Percentiles rank a stretch among this genome's conserved stretches.
Evolutionary conservation across 2,888 invertebrate genomes (phyloP).

Genomic region (Rhagonycha lutea): DNA sequence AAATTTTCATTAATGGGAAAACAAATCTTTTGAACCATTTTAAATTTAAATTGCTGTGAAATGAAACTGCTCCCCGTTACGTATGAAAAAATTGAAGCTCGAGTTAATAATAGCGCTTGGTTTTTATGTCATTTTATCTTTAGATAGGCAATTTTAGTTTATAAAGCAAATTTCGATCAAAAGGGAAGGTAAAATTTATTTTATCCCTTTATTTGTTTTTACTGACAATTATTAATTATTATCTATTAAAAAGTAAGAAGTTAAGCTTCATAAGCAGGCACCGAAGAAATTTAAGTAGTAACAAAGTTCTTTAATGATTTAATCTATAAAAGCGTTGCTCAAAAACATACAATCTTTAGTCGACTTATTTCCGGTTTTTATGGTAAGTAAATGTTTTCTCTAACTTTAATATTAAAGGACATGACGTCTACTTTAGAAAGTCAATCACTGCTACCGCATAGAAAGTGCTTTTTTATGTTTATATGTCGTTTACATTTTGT

Average conservation of each 20-base stretch:
- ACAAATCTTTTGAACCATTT: slow-evolving; percentile 6
- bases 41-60: slow-evolving; percentile 18
- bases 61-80: slow-evolving; percentile 9
- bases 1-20: slow-evolving; percentile 11
- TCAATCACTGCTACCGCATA: neutral
- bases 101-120: slow-evolving; percentile 1
- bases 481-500: neutral
- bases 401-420: neutral
- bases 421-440: neutral
- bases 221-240: neutral
- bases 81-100: slow-evolving; percentile 1
- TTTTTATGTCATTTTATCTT: neutral
- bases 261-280: neutral
- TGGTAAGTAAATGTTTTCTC: neutral
- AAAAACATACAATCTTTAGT: neutral
- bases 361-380: neutral
- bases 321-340: neutral
- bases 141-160: neutral
- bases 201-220: neutral
- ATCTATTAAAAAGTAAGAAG: neutral
- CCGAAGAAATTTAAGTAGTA: neutral
- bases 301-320: neutral
- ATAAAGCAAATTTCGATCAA: neutral
- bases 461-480: neutral
- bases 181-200: neutral